Percentiles rank a stretch among this genome's conserved stretches.
Conservation (phyloP, 2,797 vertebrate genomes). For the Australoheros facetus region DNA sequence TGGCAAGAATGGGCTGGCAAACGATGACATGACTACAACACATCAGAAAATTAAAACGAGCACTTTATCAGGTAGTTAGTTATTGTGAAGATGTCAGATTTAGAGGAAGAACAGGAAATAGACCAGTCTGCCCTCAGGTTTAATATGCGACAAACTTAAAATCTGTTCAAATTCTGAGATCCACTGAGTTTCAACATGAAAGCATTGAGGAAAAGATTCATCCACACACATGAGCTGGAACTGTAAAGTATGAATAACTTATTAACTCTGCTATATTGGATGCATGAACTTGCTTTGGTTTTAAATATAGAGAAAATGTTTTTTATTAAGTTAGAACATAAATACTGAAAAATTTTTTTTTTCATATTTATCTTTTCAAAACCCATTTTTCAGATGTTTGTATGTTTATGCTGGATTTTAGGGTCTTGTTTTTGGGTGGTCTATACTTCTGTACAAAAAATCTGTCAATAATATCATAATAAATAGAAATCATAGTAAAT, state of each 20-base stretch:
- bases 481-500: background rate
- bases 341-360: background rate
- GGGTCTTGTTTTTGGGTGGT: background rate
- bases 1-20: constrained; percentile 9
- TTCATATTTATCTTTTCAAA: background rate
- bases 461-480: background rate
- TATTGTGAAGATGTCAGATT: background rate
- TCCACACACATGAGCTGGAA: background rate
- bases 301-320: background rate
- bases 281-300: background rate
- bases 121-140: background rate
- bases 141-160: background rate
- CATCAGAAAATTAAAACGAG: background rate
- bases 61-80: background rate
- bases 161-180: background rate
- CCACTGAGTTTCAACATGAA: background rate
- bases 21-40: constrained; percentile 10
- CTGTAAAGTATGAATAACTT: background rate
- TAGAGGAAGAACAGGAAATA: background rate
- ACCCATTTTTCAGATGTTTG: background rate
- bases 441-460: background rate
- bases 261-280: background rate
- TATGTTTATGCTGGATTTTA: background rate
- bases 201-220: background rate
- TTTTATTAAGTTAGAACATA: background rate